Evolutionary conservation across 37 sponge, comb jelly and placozoan species (phyloP).

Genomic region (Aplysina aerophoba): DNA sequence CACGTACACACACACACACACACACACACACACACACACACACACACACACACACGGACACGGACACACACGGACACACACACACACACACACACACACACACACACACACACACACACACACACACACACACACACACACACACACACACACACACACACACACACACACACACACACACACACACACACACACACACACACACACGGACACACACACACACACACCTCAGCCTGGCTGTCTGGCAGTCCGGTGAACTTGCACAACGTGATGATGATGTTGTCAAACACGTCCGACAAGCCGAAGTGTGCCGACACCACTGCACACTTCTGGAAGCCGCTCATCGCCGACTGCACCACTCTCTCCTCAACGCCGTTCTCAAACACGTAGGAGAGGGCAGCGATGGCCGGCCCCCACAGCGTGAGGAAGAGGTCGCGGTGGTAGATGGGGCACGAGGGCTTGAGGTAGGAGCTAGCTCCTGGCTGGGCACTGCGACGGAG

Average conservation of each 20-base stretch:
- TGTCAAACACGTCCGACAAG: slow-evolving; percentile 91
- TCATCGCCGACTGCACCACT: slow-evolving; percentile 51
- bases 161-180: background rate
- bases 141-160: too few species aligned
- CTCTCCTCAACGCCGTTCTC: slow-evolving; percentile 68
- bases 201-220: background rate
- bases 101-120: too few species aligned
- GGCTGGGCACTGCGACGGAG: slow-evolving; percentile 43
- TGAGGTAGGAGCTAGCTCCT: slow-evolving; percentile 32
- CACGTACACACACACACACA: too few species aligned
- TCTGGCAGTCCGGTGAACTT: slow-evolving; percentile 82
- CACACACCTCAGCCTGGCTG: slow-evolving; percentile 37
- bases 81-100: slow-evolving; percentile 23
- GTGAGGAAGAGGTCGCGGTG: slow-evolving; percentile 85
- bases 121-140: too few species aligned
- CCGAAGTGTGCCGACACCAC: slow-evolving; percentile 89
- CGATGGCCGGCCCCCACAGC: slow-evolving; percentile 87
- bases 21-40: slow-evolving; percentile 1
- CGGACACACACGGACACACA: slow-evolving; percentile 11
- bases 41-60: slow-evolving; percentile 24
- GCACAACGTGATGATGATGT: slow-evolving; percentile 92
- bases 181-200: background rate
- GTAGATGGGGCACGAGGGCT: slow-evolving; percentile 42
- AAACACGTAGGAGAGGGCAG: slow-evolving; percentile 91
- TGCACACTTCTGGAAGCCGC: slow-evolving; percentile 75